Percentiles rank a stretch among this genome's conserved stretches.
Conservation (phyloP, 2,113 vertebrate species). For the Platycercus adscitus region DNA sequence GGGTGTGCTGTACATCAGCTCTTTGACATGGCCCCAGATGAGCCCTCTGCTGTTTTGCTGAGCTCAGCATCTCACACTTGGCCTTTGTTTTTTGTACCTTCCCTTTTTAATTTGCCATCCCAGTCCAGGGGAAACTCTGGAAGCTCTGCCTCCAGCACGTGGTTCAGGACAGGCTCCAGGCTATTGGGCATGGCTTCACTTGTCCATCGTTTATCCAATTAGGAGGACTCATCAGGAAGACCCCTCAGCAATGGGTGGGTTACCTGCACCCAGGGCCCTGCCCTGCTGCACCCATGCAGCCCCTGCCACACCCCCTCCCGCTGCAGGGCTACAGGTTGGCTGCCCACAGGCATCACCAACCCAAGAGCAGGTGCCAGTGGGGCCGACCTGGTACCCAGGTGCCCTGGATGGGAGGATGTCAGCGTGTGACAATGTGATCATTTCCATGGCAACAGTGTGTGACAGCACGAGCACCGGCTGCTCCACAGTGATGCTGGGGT, state of each 20-base stretch:
- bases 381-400: not conserved
- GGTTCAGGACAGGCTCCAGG: not conserved
- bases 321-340: not conserved
- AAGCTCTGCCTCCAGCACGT: fast-evolving
- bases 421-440: not conserved
- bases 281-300: not conserved
- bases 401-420: not conserved
- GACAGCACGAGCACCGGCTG: not conserved
- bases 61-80: not conserved
- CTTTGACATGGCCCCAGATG: not conserved
- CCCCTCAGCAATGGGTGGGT: not conserved
- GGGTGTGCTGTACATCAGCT: not conserved
- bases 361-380: not conserved
- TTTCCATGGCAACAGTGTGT: slow-evolving; percentile 32
- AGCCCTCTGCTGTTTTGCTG: not conserved
- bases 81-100: not conserved
- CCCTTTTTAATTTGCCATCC: not conserved
- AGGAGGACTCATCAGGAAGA: not conserved
- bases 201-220: not conserved
- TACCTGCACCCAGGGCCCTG: not conserved
- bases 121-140: not conserved
- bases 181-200: not conserved
- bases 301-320: fast-evolving
- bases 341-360: not conserved
- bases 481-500: not conserved